Percentiles rank a stretch among this genome's conserved stretches.
Evolutionary conservation across 2,888 invertebrate species (phyloP).

Genomic region (Cosmorhoe ocellata): DNA sequence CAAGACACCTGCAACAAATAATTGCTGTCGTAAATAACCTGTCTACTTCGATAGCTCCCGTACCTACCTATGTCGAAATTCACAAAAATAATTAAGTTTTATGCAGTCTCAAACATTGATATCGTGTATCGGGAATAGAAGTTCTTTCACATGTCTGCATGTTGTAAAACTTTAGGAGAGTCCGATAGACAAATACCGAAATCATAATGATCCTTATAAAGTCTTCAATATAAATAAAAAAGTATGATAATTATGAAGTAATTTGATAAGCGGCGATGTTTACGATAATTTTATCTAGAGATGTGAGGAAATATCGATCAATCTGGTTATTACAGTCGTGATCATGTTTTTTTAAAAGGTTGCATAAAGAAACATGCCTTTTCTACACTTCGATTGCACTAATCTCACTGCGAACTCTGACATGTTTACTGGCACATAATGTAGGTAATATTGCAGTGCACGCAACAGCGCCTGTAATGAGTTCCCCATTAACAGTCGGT

Average conservation of each 20-base stretch:
- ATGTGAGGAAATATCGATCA: too few relatives aligned
- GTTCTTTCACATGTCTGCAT: background rate
- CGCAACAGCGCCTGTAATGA: slow-evolving; percentile 34
- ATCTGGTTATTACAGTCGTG: too few relatives aligned
- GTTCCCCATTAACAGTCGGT: slow-evolving; percentile 31
- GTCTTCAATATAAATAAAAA: too few relatives aligned
- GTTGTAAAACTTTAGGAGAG: background rate
- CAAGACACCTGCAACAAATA: slow-evolving; percentile 86
- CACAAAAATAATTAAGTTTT: slow-evolving; percentile 12
- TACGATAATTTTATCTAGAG: too few relatives aligned
- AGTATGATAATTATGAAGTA: too few relatives aligned
- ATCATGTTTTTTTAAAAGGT: too few relatives aligned
- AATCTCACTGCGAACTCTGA: slow-evolving; percentile 26
- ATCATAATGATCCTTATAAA: too few relatives aligned
- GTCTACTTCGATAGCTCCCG: slow-evolving; percentile 16
- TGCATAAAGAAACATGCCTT: too few relatives aligned
- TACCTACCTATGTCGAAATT: slow-evolving; percentile 1
- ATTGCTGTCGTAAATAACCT: background rate
- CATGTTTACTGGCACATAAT: slow-evolving; percentile 33
- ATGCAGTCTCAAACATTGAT: slow-evolving; percentile 11
- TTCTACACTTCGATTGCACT: slow-evolving; percentile 23
- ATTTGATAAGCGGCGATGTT: too few relatives aligned
- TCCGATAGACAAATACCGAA: background rate
- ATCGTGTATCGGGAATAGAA: slow-evolving; percentile 6
- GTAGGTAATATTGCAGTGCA: slow-evolving; percentile 33